Percentiles rank a stretch among this genome's conserved stretches.
Evolutionary conservation across 1,140 invertebrate species (phyloP).

Genomic region (Muscidifurax raptorellus): DNA sequence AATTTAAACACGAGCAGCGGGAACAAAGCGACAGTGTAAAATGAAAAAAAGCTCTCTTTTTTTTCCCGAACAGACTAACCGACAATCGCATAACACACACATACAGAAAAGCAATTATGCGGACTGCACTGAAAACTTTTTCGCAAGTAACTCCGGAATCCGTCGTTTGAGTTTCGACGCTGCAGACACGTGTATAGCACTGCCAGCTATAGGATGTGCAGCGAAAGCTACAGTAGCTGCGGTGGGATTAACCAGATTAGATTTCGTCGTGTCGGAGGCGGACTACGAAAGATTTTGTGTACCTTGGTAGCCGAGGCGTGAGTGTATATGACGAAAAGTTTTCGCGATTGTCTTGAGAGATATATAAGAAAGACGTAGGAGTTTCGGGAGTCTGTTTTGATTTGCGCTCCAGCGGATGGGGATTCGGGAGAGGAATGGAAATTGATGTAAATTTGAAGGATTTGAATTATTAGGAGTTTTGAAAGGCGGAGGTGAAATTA

Average conservation of each 20-base stretch:
- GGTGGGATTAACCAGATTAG: not conserved
- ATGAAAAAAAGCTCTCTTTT: not conserved
- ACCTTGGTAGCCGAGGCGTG: too few relatives aligned
- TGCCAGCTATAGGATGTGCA: not conserved
- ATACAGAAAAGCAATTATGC: not conserved
- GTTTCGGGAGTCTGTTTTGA: not conserved
- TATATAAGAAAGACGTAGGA: not conserved
- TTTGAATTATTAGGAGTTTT: too few relatives aligned
- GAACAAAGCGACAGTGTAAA: not conserved
- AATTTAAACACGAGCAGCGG: not conserved
- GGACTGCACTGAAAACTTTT: not conserved
- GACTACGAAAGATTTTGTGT: not conserved
- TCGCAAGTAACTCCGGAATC: not conserved
- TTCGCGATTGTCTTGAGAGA: not conserved
- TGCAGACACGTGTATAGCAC: not conserved
- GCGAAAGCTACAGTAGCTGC: not conserved
- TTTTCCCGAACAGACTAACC: too few relatives aligned
- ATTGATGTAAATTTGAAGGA: too few relatives aligned
- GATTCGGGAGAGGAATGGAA: too few relatives aligned
- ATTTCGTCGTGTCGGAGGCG: not conserved
- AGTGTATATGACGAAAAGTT: too few relatives aligned
- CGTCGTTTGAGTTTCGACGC: not conserved
- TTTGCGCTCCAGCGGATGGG: too few relatives aligned
- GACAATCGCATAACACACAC: not conserved
- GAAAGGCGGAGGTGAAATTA: too few relatives aligned